Evolutionary conservation across 2,888 invertebrate species (phyloP), one percentile per base, ranked within the genome.

Genomic region (Rapana venosa): DNA sequence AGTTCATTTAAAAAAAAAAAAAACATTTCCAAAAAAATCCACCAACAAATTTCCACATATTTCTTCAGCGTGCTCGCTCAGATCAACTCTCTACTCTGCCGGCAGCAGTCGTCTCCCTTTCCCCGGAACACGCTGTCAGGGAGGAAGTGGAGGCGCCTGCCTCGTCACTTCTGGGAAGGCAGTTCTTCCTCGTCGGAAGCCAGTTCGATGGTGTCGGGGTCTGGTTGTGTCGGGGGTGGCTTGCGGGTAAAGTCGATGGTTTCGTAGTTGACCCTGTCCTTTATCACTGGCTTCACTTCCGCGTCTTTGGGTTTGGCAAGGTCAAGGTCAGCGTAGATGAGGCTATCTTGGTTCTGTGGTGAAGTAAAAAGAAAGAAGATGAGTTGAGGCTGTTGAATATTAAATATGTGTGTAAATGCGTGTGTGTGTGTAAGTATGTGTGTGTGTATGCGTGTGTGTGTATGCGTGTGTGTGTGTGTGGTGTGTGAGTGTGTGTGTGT

Each of bases 261-360:
- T 30, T 89, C 85, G 20, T 89, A 89, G 26, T 85, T 89, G 22
- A 89, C 89, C 11, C 32, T 17, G 26, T 89, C 88, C 13, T 88
- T 30, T 74, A 35, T 26, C 61, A 22, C 83, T 56, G 56, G 79
- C 36, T 35, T n/a, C 8, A 83, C 36, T 32, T 35, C 17, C 8
- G 79, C n/a, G 20, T 83, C 56, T 17, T 47, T n/a, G 56, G 85
- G 36, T 47, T 66, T 36, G n/a, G 86, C 70, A 47, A 91, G 87
- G 30, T 91, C 90, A 35, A 91, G 87, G 70, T 88, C 87, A 77
- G 87, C 88, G 36, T 91, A 91, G 22, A 90, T 87, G 20, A 91
- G 85, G 2, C 90, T 88, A 32, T 91, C 87, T 26, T 74, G 84
- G 70, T 91, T 91, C 91, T 91, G 90, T 15, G 56, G 61, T 30